Percentiles rank a stretch among this genome's conserved stretches.
Evolutionary conservation across 2,113 vertebrate species (phyloP).

Genomic region (Crotalus viridis): DNA sequence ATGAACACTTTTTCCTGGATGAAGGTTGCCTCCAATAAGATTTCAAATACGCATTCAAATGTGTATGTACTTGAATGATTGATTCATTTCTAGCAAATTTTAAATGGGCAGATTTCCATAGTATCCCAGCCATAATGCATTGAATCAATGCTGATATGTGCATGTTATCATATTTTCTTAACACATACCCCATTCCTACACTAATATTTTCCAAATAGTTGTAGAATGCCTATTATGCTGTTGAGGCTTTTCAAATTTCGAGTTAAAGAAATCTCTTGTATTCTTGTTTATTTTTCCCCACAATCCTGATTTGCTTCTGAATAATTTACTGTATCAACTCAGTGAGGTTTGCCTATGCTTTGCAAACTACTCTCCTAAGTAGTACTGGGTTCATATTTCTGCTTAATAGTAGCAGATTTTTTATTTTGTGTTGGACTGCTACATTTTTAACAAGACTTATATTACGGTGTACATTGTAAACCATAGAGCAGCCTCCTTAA

Average conservation of each 20-base stretch:
- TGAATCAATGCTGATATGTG: background rate
- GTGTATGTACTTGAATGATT: slow-evolving; percentile 10
- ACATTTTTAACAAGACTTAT: background rate
- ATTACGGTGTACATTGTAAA: background rate
- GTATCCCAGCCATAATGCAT: background rate
- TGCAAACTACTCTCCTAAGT: background rate
- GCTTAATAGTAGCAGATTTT: background rate
- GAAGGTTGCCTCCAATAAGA: slow-evolving; percentile 25
- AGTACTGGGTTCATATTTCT: background rate
- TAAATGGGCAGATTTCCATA: background rate
- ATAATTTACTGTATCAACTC: background rate
- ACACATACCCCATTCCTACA: background rate
- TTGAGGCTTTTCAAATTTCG: background rate
- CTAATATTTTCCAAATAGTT: background rate
- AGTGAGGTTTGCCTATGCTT: background rate
- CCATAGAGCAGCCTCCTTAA: background rate
- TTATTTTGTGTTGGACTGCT: background rate
- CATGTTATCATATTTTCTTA: background rate
- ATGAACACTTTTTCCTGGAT: slow-evolving; percentile 12
- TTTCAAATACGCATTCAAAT: slow-evolving; percentile 37
- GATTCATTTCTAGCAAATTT: slow-evolving; percentile 24
- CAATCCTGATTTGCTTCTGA: background rate
- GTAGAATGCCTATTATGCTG: background rate
- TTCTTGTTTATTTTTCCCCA: background rate
- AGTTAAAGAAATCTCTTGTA: background rate